A percentile compares a stretch with the other conserved stretches of the same genome.
These are phyloP conservation scores for Torymus auratus DNA, from an alignment of 2,888 invertebrate genomes.

Conservation along the genomic window DNA sequence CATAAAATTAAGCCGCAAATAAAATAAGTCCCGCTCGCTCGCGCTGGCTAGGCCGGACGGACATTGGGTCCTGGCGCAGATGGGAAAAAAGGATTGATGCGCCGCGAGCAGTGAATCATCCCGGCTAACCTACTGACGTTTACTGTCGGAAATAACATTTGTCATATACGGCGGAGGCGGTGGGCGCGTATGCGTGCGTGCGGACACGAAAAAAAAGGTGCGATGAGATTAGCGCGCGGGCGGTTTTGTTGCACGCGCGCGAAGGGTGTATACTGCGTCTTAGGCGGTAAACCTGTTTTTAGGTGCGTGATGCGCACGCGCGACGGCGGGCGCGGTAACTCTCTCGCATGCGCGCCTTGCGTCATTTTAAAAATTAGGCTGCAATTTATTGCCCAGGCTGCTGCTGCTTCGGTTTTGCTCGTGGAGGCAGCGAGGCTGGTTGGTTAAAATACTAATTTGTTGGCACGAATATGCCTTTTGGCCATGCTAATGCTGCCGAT, in stretches of 20 bases:
- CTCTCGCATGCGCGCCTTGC: constrained; percentile 5
- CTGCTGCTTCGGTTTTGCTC: background rate
- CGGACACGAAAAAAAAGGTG: constrained; percentile 24
- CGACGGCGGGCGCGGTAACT: background rate
- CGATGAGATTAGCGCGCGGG: constrained; percentile 56
- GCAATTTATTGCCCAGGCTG: constrained; percentile 43
- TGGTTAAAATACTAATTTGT: too few relatives aligned
- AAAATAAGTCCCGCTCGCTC: constrained; percentile 64
- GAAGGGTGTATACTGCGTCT: constrained; percentile 1
- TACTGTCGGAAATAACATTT: constrained; percentile 74
- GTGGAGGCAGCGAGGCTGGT: too few relatives aligned
- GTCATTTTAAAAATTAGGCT: constrained; percentile 53
- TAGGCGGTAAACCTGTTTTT: constrained; percentile 51
- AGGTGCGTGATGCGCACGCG: background rate
- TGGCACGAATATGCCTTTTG: too few relatives aligned
- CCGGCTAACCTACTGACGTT: constrained; percentile 74
- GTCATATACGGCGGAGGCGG: constrained; percentile 67
- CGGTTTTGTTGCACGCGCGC: constrained; percentile 35
- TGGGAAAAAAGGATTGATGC: constrained; percentile 49
- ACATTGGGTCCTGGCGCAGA: constrained; percentile 44
- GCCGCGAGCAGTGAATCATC: constrained; percentile 71
- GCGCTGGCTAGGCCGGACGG: constrained; percentile 24
- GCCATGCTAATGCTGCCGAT: background rate
- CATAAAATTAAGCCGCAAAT: constrained; percentile 75
- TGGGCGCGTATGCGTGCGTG: background rate